phyloP scores from a whole-genome alignment of 2,888 invertebrate species.

The Drosophila pegasa region DNA sequence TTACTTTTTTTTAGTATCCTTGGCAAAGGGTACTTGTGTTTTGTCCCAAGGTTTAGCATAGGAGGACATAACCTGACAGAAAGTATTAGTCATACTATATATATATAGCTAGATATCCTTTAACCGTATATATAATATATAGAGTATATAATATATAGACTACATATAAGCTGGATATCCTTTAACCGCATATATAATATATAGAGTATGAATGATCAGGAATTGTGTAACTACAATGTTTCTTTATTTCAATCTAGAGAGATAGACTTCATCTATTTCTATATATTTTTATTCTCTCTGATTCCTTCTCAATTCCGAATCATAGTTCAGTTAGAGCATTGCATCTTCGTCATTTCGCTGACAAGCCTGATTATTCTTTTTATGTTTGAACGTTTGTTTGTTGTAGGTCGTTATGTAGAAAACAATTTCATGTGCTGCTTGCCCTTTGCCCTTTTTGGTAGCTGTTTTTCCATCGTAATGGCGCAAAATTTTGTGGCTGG shows the following conservation, averaged over 20 bases:
- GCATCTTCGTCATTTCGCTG: neutral
- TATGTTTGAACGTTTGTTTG: constrained; percentile 27
- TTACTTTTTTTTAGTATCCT: too few relatives aligned
- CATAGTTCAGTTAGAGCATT: neutral
- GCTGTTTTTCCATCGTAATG: constrained; percentile 35
- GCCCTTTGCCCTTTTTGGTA: constrained; percentile 36
- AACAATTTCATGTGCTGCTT: constrained; percentile 71
- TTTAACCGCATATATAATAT: neutral
- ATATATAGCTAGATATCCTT: too few relatives aligned
- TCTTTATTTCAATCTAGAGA: too few relatives aligned
- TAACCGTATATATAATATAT: too few relatives aligned
- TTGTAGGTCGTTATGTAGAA: constrained; percentile 68
- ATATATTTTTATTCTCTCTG: too few relatives aligned
- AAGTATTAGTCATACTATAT: too few relatives aligned
- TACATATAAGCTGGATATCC: too few relatives aligned
- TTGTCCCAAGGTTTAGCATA: neutral
- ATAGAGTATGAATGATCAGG: neutral
- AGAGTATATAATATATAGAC: too few relatives aligned
- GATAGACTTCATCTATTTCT: too few relatives aligned
- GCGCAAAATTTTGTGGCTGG: constrained; percentile 66
- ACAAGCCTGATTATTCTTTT: neutral
- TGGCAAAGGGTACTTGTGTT: neutral
- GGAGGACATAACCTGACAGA: too few relatives aligned
- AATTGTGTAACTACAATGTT: too few relatives aligned
- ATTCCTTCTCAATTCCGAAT: neutral